Conservation (phyloP, 1,140 invertebrate genomes). For the Drosophila subobscura region DNA sequence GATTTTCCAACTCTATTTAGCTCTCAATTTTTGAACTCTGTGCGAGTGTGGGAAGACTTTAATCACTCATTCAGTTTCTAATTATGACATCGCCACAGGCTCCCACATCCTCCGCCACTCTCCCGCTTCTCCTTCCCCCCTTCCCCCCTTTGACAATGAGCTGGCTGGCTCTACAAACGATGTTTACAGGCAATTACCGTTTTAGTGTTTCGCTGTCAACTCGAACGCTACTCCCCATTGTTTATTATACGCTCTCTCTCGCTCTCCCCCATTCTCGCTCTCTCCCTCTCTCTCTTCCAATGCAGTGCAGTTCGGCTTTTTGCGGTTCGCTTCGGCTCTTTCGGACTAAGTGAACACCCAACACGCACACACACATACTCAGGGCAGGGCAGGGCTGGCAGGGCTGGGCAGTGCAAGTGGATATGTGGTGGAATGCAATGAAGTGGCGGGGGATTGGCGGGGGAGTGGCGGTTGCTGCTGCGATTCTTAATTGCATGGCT, state of each 20-base stretch:
- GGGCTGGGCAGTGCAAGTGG: not conserved
- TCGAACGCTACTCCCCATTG: slow-evolving; percentile 66
- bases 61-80: slow-evolving; percentile 36
- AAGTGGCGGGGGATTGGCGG: not conserved
- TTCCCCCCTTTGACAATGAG: no score
- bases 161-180: slow-evolving; percentile 26
- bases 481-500: slow-evolving; percentile 71
- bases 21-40: no score
- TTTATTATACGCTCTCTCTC: slow-evolving; percentile 56
- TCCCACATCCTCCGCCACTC: slow-evolving; percentile 11
- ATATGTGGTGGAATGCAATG: not conserved
- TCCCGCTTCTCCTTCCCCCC: not conserved
- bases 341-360: not conserved
- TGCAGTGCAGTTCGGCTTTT: slow-evolving; percentile 3
- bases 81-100: slow-evolving; percentile 36
- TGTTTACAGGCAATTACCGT: slow-evolving; percentile 80
- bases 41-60: not conserved
- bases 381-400: no score
- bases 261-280: no score
- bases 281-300: no score
- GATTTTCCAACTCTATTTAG: no score
- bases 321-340: not conserved
- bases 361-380: no score
- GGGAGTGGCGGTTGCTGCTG: slow-evolving; percentile 16
- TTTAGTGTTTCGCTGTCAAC: slow-evolving; percentile 72